Conservation (phyloP, 2,113 vertebrate genomes). For the Zosterops pallidus region DNA sequence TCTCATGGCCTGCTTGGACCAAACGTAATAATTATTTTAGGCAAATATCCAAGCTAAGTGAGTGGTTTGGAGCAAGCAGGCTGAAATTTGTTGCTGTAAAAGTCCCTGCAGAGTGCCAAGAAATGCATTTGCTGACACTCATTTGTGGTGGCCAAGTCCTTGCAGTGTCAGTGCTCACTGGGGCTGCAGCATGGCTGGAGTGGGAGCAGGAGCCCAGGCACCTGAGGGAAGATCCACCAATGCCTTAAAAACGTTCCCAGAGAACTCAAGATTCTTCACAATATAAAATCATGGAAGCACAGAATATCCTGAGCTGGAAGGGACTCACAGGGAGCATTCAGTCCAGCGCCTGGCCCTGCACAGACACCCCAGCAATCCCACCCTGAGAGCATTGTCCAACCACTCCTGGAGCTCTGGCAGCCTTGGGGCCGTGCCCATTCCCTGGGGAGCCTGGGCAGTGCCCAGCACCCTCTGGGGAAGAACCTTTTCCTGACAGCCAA, state of each 20-base stretch:
- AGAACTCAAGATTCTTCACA: not conserved
- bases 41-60: slow-evolving; percentile 46
- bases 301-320: not conserved
- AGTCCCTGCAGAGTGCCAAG: slow-evolving; percentile 20
- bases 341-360: accelerated
- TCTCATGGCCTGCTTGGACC: slow-evolving; percentile 32
- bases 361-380: not conserved
- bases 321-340: not conserved
- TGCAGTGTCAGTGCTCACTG: accelerated
- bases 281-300: not conserved
- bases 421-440: not conserved
- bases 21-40: slow-evolving; percentile 51
- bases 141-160: not conserved
- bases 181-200: not conserved
- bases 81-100: slow-evolving; percentile 25
- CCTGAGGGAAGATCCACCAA: not conserved
- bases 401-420: not conserved
- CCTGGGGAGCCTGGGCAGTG: not conserved
- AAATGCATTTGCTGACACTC: not conserved
- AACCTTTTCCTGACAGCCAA: not conserved
- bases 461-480: not conserved
- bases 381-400: accelerated
- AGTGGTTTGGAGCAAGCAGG: slow-evolving; percentile 38
- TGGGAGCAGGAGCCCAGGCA: not conserved
- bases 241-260: not conserved